Base-by-base conservation (phyloP, 2,797 vertebrate species). In the Eidolon dupreanum region DNA sequence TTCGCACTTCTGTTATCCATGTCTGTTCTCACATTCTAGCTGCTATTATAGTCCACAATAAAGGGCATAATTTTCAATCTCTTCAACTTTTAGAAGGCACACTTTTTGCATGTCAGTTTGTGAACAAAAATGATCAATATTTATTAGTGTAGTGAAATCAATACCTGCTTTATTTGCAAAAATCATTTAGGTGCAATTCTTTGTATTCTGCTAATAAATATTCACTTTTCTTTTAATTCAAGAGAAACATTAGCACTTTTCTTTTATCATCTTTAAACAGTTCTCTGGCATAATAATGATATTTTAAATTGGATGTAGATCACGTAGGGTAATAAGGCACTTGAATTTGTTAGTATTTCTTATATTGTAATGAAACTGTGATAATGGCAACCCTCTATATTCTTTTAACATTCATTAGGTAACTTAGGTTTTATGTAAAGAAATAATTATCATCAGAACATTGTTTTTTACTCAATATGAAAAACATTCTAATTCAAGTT, bases 401-500 rank as follows among this genome's bases (percentile, higher is more conserved):
- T 96, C 55, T 96, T 95, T 95, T 87, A 78, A 55, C n/a, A 94
- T 93, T 93, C 43, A 93, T 91, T 91, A 59, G n/a, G 19, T 94
- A 88, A 81, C 17, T 87, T 96, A 75, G 49, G 20, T 33, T 41
- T 91, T 93, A 26, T 65, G 5, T 96, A 83, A 89, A 88, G 16
- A 96, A 96, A 94, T 84, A 89, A 81, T 89, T 57, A 87, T 92
- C 49, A 95, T 65, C 41, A 89, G 97, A 97, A 92, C 20, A 89
- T 46, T 93, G 41, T 83, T 41, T 96, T 43, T 91, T 92, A 82
- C 6, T 87, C 65, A 79, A 46, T 78, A 84, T 75, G 36, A 84
- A 96, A 96, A 93, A 36, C 1, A 77, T 93, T 91, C 70, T 94
- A 89, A 81, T 97, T 96, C 57, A 86, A 74, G 95, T 97, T 91